Evolutionary conservation across 1,140 invertebrate species (phyloP).

Genomic region (Apis laboriosa): DNA sequence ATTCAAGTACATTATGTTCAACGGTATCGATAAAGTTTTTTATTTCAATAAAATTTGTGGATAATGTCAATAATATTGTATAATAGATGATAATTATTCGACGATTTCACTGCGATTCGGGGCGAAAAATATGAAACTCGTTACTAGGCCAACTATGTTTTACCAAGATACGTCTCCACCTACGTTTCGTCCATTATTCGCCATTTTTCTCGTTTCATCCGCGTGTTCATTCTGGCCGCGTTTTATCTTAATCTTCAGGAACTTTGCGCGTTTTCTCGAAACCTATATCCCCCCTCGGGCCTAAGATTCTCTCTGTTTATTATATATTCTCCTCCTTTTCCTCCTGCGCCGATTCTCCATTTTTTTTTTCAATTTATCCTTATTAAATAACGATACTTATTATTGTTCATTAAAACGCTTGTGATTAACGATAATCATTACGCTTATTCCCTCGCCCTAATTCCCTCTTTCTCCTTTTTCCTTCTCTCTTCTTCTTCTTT

Average conservation of each 20-base stretch:
- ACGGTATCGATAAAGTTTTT: slow-evolving; percentile 78
- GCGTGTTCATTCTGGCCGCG: background rate
- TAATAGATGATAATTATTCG: slow-evolving; percentile 71
- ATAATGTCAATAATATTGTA: slow-evolving; percentile 76
- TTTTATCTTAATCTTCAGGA: background rate
- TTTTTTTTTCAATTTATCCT: too few relatives aligned
- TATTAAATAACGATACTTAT: too few relatives aligned
- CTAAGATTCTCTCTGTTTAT: background rate
- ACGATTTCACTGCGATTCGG: slow-evolving; percentile 62
- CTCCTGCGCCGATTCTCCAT: background rate
- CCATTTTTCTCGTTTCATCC: background rate
- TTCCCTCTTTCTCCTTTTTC: background rate
- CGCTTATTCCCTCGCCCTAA: too few relatives aligned
- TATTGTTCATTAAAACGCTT: too few relatives aligned
- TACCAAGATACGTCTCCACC: slow-evolving; percentile 70
- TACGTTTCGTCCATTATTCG: slow-evolving; percentile 52
- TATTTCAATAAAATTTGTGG: slow-evolving; percentile 80
- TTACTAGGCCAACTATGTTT: slow-evolving; percentile 78
- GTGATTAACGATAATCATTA: too few relatives aligned
- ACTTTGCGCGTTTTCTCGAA: background rate
- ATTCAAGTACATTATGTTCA: slow-evolving; percentile 74
- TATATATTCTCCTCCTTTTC: too few relatives aligned
- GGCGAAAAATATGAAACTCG: slow-evolving; percentile 77
- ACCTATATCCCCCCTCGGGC: background rate
- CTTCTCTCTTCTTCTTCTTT: too few relatives aligned